Evolutionary conservation across 2,797 vertebrate genomes (phyloP).

Genomic region (Myiotriccus ornatus): DNA sequence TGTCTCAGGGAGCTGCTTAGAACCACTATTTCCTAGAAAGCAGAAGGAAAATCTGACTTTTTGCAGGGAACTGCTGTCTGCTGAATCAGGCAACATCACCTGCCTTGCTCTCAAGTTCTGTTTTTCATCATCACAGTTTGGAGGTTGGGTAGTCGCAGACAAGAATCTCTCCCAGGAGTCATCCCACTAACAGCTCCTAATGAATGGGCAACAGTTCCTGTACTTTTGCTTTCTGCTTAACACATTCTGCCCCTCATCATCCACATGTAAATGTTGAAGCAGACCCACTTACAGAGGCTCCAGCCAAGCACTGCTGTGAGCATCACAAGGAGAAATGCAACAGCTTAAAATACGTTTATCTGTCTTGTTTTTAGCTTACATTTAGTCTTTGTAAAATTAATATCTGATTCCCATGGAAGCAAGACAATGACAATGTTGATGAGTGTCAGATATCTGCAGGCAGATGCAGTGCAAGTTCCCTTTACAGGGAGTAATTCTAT

Average conservation of each 20-base stretch:
- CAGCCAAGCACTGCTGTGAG: background rate
- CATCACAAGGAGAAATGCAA: background rate
- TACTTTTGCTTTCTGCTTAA: background rate
- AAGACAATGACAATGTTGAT: conserved; percentile 11
- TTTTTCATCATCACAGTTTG: conserved; percentile 2
- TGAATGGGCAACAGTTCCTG: background rate
- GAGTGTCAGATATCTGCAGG: conserved; percentile 39
- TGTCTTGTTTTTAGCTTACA: background rate
- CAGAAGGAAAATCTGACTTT: background rate
- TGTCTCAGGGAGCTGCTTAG: background rate
- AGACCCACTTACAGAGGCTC: conserved; percentile 11
- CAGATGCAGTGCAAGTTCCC: background rate
- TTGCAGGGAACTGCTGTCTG: background rate
- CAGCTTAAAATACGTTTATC: background rate
- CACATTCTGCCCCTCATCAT: background rate
- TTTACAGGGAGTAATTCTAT: conserved; percentile 55
- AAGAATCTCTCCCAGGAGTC: conserved; percentile 19
- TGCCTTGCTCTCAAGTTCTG: background rate
- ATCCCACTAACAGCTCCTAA: conserved; percentile 24
- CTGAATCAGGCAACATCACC: background rate
- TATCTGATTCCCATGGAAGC: conserved; percentile 5
- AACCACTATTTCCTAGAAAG: background rate
- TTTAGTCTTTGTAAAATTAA: conserved; percentile 48
- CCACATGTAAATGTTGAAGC: background rate
- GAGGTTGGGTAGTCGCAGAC: background rate